Percentiles rank a stretch among this genome's conserved stretches.
phyloP scores from a whole-genome alignment of 1,140 invertebrate species.

The Pristionchus pacificus region DNA sequence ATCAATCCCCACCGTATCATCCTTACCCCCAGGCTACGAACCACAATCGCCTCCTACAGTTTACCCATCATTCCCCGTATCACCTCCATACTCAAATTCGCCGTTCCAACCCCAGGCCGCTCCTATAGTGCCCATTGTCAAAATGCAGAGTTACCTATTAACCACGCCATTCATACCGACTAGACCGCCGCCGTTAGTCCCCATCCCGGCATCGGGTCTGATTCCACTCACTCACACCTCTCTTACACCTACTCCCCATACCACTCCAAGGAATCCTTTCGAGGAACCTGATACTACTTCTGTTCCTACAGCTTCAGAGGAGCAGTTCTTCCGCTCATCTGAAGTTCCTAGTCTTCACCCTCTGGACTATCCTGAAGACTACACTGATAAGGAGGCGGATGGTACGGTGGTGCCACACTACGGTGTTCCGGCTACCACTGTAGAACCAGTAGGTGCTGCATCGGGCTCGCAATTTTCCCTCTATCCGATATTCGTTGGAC shows the following conservation, averaged over 20 bases:
- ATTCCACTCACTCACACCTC: not conserved
- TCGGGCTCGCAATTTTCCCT: not conserved
- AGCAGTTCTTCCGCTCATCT: not conserved
- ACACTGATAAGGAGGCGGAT: not conserved
- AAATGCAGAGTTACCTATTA: not conserved
- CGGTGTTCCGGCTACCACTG: not conserved
- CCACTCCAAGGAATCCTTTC: not conserved
- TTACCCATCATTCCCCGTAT: not conserved
- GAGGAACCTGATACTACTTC: not conserved
- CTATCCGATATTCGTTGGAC: not conserved
- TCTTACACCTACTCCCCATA: not conserved
- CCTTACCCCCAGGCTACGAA: not conserved
- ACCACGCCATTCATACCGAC: not conserved
- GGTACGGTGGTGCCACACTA: not conserved
- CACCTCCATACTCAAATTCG: not conserved
- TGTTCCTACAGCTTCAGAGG: not conserved
- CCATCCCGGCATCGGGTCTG: not conserved
- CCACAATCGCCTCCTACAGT: not conserved
- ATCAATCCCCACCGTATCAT: not conserved
- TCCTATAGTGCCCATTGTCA: not conserved
- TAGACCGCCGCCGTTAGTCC: not conserved
- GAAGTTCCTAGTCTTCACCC: not conserved
- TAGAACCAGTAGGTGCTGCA: not conserved
- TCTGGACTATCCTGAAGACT: not conserved
- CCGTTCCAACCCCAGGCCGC: not conserved